Percentiles rank a stretch among this genome's conserved stretches.
phyloP scores from a whole-genome alignment of 2,797 vertebrate genomes.

The Potorous gilbertii region DNA sequence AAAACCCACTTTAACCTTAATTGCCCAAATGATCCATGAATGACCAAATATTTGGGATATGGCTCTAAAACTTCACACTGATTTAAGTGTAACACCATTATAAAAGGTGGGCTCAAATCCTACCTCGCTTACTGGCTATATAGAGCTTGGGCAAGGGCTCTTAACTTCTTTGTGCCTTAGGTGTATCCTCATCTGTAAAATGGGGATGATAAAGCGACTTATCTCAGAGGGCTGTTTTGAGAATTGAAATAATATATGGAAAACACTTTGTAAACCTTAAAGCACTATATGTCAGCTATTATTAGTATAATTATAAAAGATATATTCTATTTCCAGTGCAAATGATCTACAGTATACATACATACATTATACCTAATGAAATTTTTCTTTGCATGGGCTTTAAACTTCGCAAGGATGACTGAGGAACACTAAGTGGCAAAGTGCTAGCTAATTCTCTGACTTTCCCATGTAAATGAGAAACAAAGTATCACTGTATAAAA shows the following conservation, averaged over 20 bases:
- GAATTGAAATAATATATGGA: background rate
- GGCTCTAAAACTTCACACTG: background rate
- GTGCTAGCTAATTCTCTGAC: background rate
- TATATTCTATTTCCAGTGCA: background rate
- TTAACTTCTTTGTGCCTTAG: background rate
- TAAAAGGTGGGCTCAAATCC: background rate
- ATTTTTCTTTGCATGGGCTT: constrained; percentile 12
- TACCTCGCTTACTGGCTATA: background rate
- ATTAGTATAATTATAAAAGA: background rate
- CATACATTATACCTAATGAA: background rate
- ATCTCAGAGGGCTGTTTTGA: background rate
- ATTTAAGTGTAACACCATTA: constrained; percentile 10
- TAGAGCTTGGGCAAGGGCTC: background rate
- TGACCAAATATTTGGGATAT: background rate
- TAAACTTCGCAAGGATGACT: background rate
- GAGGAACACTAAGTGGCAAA: constrained; percentile 5
- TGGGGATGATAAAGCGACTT: background rate
- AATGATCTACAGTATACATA: background rate
- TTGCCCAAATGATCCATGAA: background rate
- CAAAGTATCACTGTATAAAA: constrained; percentile 17
- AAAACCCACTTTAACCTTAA: background rate
- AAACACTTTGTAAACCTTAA: background rate
- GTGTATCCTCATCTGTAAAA: background rate
- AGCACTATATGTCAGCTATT: background rate
- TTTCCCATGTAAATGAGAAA: constrained; percentile 42